phyloP scores from a whole-genome alignment of 2,888 invertebrate species.

The Tetrapedia diversipes region DNA sequence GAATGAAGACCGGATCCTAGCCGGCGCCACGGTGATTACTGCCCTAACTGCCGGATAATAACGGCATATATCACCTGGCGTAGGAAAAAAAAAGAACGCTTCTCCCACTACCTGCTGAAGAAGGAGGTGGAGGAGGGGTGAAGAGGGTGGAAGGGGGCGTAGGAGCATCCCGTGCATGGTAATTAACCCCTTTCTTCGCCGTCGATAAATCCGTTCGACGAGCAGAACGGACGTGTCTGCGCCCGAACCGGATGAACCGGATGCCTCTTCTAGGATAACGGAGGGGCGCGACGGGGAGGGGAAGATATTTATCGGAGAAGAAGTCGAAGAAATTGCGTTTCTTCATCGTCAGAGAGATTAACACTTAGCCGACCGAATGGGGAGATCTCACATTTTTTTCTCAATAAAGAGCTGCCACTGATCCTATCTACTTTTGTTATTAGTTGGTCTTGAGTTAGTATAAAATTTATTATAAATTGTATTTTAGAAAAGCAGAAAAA shows the following conservation, averaged over 20 bases:
- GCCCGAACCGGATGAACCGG: conserved; percentile 16
- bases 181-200: conserved; percentile 51
- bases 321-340: conserved; percentile 9
- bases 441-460: too few species aligned
- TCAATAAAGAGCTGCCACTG: too few species aligned
- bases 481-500: too few species aligned
- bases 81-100: conserved; percentile 3
- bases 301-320: background rate
- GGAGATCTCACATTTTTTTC: too few species aligned
- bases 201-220: conserved; percentile 52
- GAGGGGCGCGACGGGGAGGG: background rate
- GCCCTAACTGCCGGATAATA: conserved; percentile 64
- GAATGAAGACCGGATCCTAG: conserved; percentile 55
- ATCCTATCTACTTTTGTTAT: too few species aligned
- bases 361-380: too few species aligned
- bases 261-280: conserved; percentile 7
- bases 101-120: conserved; percentile 44
- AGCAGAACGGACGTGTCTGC: conserved; percentile 28
- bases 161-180: conserved; percentile 37
- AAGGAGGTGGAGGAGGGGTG: too few species aligned
- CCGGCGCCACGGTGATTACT: conserved; percentile 68
- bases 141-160: too few species aligned
- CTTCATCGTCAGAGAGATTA: conserved; percentile 28
- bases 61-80: conserved; percentile 63
- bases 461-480: too few species aligned